Conservation (phyloP, 1,140 invertebrate genomes). For the Trichonephila clavata region DNA sequence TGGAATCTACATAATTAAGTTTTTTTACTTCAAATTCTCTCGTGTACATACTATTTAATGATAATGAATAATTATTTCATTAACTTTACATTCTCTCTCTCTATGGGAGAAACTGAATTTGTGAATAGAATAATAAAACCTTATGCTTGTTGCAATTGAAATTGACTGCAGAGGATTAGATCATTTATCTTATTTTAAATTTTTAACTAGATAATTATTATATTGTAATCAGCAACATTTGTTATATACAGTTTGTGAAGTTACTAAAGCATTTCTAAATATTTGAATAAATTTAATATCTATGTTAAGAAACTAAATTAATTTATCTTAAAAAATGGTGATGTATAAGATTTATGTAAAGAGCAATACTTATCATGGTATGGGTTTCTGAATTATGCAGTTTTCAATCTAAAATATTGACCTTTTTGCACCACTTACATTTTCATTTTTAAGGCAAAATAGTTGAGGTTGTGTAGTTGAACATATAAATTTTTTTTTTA, state of each 20-base stretch:
- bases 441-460: background rate
- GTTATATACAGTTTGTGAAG: background rate
- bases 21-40: too few species aligned
- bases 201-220: background rate
- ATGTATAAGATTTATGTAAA: background rate
- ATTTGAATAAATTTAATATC: background rate
- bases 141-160: too few species aligned
- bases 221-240: background rate
- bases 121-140: too few species aligned
- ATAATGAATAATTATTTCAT: too few species aligned
- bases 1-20: too few species aligned
- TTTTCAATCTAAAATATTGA: background rate
- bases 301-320: slow-evolving; percentile 13
- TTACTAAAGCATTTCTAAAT: background rate
- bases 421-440: background rate
- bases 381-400: background rate
- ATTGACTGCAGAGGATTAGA: too few species aligned
- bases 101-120: too few species aligned
- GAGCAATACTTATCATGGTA: background rate
- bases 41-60: too few species aligned
- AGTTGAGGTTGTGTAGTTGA: too few species aligned
- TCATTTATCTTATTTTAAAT: background rate
- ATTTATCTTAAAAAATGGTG: background rate
- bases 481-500: too few species aligned
- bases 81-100: too few species aligned